phyloP scores from a whole-genome alignment of 1,140 invertebrate genomes.

The Drosophila repleta region DNA sequence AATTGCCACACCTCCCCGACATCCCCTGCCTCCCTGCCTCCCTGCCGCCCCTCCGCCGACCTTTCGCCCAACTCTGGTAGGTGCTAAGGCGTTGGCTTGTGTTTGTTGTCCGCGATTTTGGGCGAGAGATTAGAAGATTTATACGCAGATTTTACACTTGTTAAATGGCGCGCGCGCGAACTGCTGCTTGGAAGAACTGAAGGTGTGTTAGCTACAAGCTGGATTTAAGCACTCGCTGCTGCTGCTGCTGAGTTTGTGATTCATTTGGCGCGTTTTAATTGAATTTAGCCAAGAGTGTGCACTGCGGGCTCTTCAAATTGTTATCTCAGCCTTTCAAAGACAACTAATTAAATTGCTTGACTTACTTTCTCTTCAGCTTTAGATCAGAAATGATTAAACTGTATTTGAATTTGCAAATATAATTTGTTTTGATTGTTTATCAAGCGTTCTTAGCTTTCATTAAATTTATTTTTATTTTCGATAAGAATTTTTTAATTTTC shows the following conservation, averaged over 20 bases:
- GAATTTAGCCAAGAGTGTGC: constrained; percentile 27
- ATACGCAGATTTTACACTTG: constrained; percentile 72
- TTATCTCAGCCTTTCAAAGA: not conserved
- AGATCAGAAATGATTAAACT: not conserved
- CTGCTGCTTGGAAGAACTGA: constrained; percentile 12
- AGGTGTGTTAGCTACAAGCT: constrained; percentile 8
- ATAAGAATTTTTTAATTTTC: too few species aligned
- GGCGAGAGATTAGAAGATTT: constrained; percentile 72
- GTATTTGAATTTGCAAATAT: not conserved
- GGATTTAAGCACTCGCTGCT: not conserved
- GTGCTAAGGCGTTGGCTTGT: constrained; percentile 61
- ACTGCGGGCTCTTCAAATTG: not conserved
- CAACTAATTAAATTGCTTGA: constrained; percentile 29
- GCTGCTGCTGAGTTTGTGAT: constrained; percentile 3
- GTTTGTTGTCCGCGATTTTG: constrained; percentile 48
- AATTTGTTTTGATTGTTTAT: not conserved
- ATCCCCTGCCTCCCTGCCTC: too few species aligned
- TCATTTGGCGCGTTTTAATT: constrained; percentile 45
- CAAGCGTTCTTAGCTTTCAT: not conserved
- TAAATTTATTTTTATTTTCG: not conserved
- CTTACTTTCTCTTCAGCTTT: not conserved
- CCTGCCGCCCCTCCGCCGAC: too few species aligned
- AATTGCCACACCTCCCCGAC: constrained; percentile 4
- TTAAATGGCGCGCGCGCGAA: constrained; percentile 48
- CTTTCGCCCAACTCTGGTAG: constrained; percentile 23